Base-by-base conservation (phyloP, 2,797 vertebrate genomes). In the Sebastes cheni region DNA sequence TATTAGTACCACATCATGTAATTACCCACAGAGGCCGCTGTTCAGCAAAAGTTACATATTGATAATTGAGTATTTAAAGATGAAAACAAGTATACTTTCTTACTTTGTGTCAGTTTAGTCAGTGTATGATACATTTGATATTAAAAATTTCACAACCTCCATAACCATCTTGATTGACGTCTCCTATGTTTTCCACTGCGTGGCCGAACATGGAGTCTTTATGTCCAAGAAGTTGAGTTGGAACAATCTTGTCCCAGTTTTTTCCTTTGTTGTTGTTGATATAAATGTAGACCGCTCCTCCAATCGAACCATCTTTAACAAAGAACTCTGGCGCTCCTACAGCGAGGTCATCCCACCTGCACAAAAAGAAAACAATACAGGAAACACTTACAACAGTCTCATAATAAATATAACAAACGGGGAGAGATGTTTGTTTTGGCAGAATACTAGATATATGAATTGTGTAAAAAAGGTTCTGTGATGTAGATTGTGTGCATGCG, bases 181-280 rank as follows among this genome's bases (percentile, higher is more conserved):
- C 98, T 11, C 97, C 97, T 22, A 97, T 92, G 34, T 96, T 97
- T 91, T 97, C 97, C 46, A 99, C 98, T 1, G 97, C 95, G 8
- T 97, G 94, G 46, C 98, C 98, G 77, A 99, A 99, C 98, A 99
- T 98, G 34, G 98, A 99, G 72, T 97, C 95, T 18, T 92, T 95
- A 6, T 88, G 95, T 80, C 98, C 98, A 3, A 93, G 92, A 6
- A 99, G 92, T 82, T 93, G 93, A 20, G 96, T 72, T 3, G 96
- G 96, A 54, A 90, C 86, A 29, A 95, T 92, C 0, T 95, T 90
- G 20, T 93, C 92, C 97, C 97, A 99, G 8, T 86, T 92, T 79
- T 60, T 68, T 13, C 89, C 92, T 61, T 95, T 95, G 56, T 79
- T 91, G 90, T 99, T 91, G 90, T 99, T 98, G 30, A 99, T 96